These are phyloP conservation scores for Arenicola marina DNA, from an alignment of 2,888 invertebrate species.

Conservation along the genomic window DNA sequence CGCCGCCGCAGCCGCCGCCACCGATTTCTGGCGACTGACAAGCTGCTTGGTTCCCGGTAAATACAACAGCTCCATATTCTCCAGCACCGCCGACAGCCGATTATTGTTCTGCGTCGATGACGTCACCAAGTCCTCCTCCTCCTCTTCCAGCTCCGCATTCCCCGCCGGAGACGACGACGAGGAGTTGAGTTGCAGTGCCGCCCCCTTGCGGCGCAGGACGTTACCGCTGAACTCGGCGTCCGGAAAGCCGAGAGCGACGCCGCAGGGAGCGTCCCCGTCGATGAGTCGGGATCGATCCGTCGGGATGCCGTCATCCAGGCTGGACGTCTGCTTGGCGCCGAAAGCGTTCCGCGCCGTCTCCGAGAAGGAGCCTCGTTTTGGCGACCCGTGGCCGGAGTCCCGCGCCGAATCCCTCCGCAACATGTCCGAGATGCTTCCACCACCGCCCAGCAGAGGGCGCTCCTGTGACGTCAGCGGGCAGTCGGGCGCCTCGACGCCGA, in stretches of 20 bases:
- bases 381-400: neutral
- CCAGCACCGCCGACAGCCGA: conserved; percentile 49
- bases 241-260: neutral
- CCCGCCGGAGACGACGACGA: neutral
- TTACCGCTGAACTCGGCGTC: neutral
- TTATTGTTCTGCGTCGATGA: conserved; percentile 32
- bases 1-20: no score
- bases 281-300: no score
- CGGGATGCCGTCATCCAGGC: no score
- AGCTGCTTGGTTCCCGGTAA: conserved; percentile 47
- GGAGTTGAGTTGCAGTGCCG: neutral
- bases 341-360: neutral
- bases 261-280: neutral
- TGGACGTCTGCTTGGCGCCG: neutral
- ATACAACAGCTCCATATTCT: conserved; percentile 51
- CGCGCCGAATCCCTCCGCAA: neutral
- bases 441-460: no score
- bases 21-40: neutral
- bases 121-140: neutral
- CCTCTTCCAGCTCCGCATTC: neutral
- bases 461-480: no score
- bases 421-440: no score
- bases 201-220: neutral
- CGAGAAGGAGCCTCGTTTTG: neutral
- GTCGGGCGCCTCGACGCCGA: neutral